phyloP scores from a whole-genome alignment of 2,888 invertebrate species.

The Noctua janthina region DNA sequence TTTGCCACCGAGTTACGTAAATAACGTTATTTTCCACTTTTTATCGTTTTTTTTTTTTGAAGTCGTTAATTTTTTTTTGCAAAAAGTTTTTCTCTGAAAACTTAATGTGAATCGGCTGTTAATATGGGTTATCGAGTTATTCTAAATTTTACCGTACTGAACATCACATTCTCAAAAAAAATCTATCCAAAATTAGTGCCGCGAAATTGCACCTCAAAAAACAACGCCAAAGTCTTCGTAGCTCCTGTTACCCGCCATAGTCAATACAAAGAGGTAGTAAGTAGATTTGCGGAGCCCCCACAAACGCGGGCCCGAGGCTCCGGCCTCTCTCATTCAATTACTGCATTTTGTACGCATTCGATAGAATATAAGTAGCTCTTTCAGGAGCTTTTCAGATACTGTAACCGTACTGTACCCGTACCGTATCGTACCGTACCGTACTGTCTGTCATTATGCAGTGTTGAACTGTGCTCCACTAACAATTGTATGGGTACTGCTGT shows the following conservation, averaged over 20 bases:
- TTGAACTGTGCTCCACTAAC: neutral
- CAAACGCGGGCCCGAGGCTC: slow-evolving; percentile 69
- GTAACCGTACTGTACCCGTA: no score
- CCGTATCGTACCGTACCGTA: no score
- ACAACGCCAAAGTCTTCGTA: slow-evolving; percentile 57
- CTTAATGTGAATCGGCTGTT: neutral
- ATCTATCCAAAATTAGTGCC: neutral
- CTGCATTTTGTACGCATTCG: slow-evolving; percentile 70
- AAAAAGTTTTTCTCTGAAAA: no score
- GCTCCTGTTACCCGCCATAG: slow-evolving; percentile 72
- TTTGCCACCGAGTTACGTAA: no score
- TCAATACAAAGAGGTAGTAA: slow-evolving; percentile 87
- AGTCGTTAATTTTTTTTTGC: no score
- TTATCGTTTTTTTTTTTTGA: no score
- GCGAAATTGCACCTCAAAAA: neutral
- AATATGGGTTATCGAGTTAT: neutral
- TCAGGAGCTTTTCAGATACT: slow-evolving; percentile 8
- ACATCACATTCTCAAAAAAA: neutral
- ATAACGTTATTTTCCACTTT: no score
- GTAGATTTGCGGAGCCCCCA: slow-evolving; percentile 83
- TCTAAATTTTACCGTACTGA: neutral
- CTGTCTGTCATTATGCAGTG: neutral
- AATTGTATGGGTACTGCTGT: neutral
- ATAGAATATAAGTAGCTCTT: slow-evolving; percentile 42
- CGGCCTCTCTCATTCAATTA: slow-evolving; percentile 82